Evolutionary conservation across 2,113 vertebrate genomes (phyloP), one percentile per base, ranked within the genome.

Genomic region (Hemiscyllium ocellatum): DNA sequence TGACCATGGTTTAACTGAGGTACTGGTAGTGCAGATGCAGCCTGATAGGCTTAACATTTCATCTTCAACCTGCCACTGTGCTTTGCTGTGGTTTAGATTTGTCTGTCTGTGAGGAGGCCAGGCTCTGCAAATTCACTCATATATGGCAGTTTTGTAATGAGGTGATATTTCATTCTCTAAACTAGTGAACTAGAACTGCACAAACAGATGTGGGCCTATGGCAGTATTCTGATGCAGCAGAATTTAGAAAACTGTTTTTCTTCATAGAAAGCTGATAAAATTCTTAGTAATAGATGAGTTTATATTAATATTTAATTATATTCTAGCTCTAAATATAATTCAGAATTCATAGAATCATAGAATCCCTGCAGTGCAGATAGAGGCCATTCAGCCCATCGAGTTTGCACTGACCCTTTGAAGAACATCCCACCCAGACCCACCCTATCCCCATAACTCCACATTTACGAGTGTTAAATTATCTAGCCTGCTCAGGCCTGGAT

Each of bases 91-190:
- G 96, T 96, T 96, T 96, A 97, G 96, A 96, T 96, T 96, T 96
- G 96, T 96, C 96, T 96, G 96, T 70, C 96, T 97, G 96, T 95
- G 96, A 96, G 96, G 96, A 97, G 96, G 96, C 96, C 96, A 95
- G 96, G 96, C 96, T 96, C 96, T 96, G 96, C 96, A 97, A 97
- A 96, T 96, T 97, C 97, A 96, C 96, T 97, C 97, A 97, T 96
- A 96, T 96, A 96, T 97, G 96, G 96, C 97, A 97, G 96, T 65
- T 97, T 96, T 96, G 96, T 97, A 97, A 98, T 97, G 97, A 97
- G 97, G 97, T 97, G 96, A 97, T 97, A 97, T 97, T 97, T 98
- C 97, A 97, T 97, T 96, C 97, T 96, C 96, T 97, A 97, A 97
- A 97, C 97, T 97, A 96, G 97, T 96, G 97, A 97, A 97, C 80